These are phyloP conservation scores for Hipparchia semele DNA, from an alignment of 2,888 invertebrate genomes.

Conservation along the genomic window DNA sequence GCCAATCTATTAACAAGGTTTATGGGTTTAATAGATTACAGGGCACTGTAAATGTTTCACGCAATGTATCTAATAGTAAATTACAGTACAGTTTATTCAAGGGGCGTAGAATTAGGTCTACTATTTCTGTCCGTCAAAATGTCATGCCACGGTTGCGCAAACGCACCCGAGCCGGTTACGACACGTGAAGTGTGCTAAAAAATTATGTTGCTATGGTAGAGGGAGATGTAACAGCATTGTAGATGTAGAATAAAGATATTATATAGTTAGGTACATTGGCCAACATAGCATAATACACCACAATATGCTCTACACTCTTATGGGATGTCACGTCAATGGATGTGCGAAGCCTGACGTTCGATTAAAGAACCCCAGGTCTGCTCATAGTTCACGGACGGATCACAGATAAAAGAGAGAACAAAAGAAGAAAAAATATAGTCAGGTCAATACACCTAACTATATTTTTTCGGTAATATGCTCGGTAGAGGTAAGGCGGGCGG, in stretches of 20 bases:
- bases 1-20: background rate
- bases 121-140: constrained; percentile 79
- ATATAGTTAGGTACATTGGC: too few relatives aligned
- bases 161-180: constrained; percentile 53
- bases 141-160: constrained; percentile 73
- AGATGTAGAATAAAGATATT: background rate
- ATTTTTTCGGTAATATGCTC: too few relatives aligned
- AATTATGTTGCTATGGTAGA: constrained; percentile 3
- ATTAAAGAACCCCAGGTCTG: too few relatives aligned
- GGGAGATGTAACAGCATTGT: background rate
- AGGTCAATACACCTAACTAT: too few relatives aligned
- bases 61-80: constrained; percentile 21
- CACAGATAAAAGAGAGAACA: too few relatives aligned
- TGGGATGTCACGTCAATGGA: too few relatives aligned
- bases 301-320: too few relatives aligned
- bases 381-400: too few relatives aligned
- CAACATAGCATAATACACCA: too few relatives aligned
- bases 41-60: constrained; percentile 7
- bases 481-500: too few relatives aligned
- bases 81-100: constrained; percentile 34
- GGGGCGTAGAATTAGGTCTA: constrained; percentile 52
- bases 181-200: constrained; percentile 28
- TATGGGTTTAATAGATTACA: constrained; percentile 16
- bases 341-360: too few relatives aligned
- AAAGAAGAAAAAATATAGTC: too few relatives aligned